A percentile compares a stretch with the other conserved stretches of the same genome.
phyloP scores from a whole-genome alignment of 2,113 vertebrate species.

The Zeus faber region DNA sequence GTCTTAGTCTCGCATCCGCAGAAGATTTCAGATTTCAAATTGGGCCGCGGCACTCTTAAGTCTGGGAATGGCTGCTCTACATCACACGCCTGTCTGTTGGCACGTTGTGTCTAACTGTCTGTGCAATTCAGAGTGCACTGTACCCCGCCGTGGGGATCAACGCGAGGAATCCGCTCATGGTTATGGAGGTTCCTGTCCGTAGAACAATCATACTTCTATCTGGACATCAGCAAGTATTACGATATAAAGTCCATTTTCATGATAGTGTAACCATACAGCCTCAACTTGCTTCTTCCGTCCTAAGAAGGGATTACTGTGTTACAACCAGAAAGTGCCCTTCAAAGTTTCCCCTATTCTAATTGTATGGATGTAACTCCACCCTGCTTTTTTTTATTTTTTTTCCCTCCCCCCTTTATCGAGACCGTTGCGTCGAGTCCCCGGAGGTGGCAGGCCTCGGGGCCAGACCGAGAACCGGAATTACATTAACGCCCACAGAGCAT shows the following conservation, averaged over 20 bases:
- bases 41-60: too few species aligned
- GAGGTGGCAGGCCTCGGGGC: constrained; percentile 78
- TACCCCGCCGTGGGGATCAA: too few species aligned
- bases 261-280: constrained; percentile 40
- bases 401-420: constrained; percentile 24
- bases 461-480: constrained; percentile 82
- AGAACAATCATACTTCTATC: too few species aligned
- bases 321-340: constrained; percentile 44
- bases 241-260: constrained; percentile 37
- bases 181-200: too few species aligned
- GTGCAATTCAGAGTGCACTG: too few species aligned
- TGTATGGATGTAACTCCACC: constrained; percentile 26
- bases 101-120: too few species aligned
- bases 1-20: too few species aligned
- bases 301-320: constrained; percentile 30
- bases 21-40: too few species aligned
- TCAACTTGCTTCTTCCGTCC: constrained; percentile 24
- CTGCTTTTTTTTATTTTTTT: constrained; percentile 56
- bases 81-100: too few species aligned
- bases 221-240: too few species aligned
- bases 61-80: too few species aligned
- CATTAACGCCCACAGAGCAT: constrained; percentile 84
- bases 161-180: too few species aligned
- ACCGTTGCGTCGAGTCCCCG: constrained; percentile 66
- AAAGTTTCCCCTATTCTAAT: constrained; percentile 56